Percentiles rank a stretch among this genome's conserved stretches.
Evolutionary conservation across 2,888 invertebrate genomes (phyloP).

Genomic region (Rutpela maculata): DNA sequence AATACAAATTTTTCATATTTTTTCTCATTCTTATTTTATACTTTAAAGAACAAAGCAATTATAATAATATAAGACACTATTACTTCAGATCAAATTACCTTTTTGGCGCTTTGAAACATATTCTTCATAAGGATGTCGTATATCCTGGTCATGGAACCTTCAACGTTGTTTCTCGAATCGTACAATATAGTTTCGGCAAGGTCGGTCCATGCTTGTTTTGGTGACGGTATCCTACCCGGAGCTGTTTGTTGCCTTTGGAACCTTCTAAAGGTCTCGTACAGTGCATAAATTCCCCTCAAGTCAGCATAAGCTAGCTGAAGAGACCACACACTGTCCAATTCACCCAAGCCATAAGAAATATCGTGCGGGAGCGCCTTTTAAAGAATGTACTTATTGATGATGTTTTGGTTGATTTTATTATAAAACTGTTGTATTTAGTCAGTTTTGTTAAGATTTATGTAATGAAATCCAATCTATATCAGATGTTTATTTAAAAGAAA

Average conservation of each 20-base stretch:
- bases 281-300: constrained; percentile 78
- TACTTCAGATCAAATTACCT: constrained; percentile 76
- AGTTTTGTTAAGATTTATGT: neutral
- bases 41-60: neutral
- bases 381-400: constrained; percentile 23
- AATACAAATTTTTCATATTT: no score
- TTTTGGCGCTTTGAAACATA: constrained; percentile 79
- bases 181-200: constrained; percentile 80
- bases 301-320: constrained; percentile 81
- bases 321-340: constrained; percentile 76
- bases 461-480: neutral
- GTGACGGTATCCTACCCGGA: constrained; percentile 69
- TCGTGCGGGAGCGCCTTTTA: constrained; percentile 58
- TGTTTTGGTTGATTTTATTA: constrained; percentile 12
- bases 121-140: constrained; percentile 80
- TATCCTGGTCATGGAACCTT: constrained; percentile 78
- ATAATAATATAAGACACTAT: neutral
- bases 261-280: constrained; percentile 82
- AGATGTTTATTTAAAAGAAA: neutral
- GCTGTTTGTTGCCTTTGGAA: constrained; percentile 75
- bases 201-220: constrained; percentile 78
- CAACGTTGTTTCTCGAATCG: constrained; percentile 79
- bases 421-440: neutral
- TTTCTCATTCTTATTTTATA: neutral
- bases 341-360: constrained; percentile 58